Percentiles rank a stretch among this genome's conserved stretches.
phyloP scores from a whole-genome alignment of 2,113 vertebrate genomes.

The Sinocyclocheilus anophthalmus region DNA sequence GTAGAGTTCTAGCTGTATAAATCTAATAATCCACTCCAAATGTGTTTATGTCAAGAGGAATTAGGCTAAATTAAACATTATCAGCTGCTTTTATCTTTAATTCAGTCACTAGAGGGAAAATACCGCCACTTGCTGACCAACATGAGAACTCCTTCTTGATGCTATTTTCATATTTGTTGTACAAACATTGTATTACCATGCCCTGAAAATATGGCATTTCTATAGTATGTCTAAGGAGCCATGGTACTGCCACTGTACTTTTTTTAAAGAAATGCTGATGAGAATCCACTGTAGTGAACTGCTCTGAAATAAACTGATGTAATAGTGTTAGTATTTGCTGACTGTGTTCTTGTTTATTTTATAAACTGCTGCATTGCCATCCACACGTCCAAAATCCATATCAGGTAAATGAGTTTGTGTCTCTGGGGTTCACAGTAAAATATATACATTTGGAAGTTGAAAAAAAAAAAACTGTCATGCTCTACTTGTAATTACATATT shows the following conservation, averaged over 20 bases:
- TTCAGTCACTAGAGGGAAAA: background rate
- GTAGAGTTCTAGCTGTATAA: background rate
- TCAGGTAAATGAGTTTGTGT: conserved; percentile 17
- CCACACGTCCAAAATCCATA: conserved; percentile 18
- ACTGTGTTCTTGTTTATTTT: background rate
- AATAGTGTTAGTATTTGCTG: background rate
- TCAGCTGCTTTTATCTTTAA: background rate
- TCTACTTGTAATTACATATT: conserved; percentile 32
- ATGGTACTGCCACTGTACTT: background rate
- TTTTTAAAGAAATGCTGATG: background rate
- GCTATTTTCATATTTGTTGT: background rate
- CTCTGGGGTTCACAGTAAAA: conserved; percentile 1
- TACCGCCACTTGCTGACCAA: conserved; percentile 43
- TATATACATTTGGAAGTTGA: background rate
- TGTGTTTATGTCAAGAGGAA: background rate
- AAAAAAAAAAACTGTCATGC: background rate
- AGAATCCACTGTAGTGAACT: background rate
- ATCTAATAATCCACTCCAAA: background rate
- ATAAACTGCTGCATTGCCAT: conserved; percentile 23
- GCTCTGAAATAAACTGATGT: background rate
- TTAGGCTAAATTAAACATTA: background rate
- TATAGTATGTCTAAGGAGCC: background rate
- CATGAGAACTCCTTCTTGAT: background rate
- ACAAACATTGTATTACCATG: background rate
- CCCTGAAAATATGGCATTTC: background rate